Evolutionary conservation across 1,140 invertebrate genomes (phyloP), one percentile per base, ranked within the genome.

Genomic region (Diploscapter pachys): DNA sequence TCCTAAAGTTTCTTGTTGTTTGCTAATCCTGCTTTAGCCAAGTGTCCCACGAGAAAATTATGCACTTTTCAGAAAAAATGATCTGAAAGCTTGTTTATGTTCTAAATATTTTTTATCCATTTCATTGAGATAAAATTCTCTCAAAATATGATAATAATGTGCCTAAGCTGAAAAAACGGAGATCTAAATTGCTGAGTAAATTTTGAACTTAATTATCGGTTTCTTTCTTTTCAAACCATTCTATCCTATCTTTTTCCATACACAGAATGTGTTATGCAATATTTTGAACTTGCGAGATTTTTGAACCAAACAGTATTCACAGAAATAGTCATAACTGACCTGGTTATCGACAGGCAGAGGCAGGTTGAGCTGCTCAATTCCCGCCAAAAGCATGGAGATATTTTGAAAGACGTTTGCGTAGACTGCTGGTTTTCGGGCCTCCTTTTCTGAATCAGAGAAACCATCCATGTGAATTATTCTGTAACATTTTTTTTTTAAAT

Each of bases 401-500:
- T 79, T 76, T 13, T 83, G 80, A 49, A 83, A 74, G 31, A 81
- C 83, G 66, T 82, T 82, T 57, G 69, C 71, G 55, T 78, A 81
- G 63, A 83, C 83, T 49, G 82, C 81, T 31, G 81, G 67, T 1
- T 78, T 50, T 65, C 83, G 75, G 67, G 78, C 72, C 8, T 79
- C 50, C 9, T 83, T 66, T 73, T 83, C 83, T 59, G 78, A 69
- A 77, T 82, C 79, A n/a, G 77, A 66, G 56, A 79, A 84, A n/a
- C 82, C 83, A 61, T 83, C 68, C 48, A 68, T 79, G 67, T 83
- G 83, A 5, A 83, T 74, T 63, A 84, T 82, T 72, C 82, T 83
- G 53, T 74, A 79, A 56, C 3, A 65, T 8, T 31, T 31, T 3
- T 49, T 9, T 51, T 48, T 50, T 55, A 3, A 49, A 8, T 4